A percentile compares a stretch with the other conserved stretches of the same genome.
phyloP scores from a whole-genome alignment of 92 coral and sea anemone genomes.

The Siderastrea radians region DNA sequence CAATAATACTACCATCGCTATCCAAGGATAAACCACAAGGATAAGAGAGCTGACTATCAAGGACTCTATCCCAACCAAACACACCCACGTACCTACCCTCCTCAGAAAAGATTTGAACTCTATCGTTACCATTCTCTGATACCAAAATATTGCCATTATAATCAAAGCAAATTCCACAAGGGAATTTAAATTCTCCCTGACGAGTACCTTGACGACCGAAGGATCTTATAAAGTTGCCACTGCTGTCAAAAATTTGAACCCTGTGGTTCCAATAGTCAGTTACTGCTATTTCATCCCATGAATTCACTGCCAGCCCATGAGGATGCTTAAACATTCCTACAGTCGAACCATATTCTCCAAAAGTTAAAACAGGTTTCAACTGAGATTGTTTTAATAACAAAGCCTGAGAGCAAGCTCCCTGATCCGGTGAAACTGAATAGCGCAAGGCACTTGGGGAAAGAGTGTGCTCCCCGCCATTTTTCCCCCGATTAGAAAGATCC shows the following conservation, averaged over 20 bases:
- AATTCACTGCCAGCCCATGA: not conserved
- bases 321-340: not conserved
- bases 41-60: slow-evolving; percentile 4
- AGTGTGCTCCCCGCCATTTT: not conserved
- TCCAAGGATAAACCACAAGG: slow-evolving; percentile 30
- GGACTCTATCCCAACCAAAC: slow-evolving; percentile 25
- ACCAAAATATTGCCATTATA: slow-evolving; percentile 20
- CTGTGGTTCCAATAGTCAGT: slow-evolving; percentile 39
- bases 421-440: not conserved
- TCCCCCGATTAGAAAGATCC: not conserved
- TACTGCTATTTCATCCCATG: not conserved
- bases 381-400: not conserved
- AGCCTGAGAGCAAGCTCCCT: too few species aligned
- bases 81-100: slow-evolving; percentile 5
- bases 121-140: slow-evolving; percentile 1
- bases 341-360: not conserved
- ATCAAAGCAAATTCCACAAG: slow-evolving; percentile 9
- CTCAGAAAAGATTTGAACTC: slow-evolving; percentile 27
- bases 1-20: slow-evolving; percentile 36
- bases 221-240: slow-evolving; percentile 10
- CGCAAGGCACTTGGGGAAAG: not conserved
- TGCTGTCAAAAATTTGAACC: slow-evolving; percentile 28
- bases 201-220: slow-evolving; percentile 22
- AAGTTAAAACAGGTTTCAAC: not conserved
- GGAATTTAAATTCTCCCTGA: slow-evolving; percentile 20